Evolutionary conservation across 2,113 vertebrate genomes (phyloP), one percentile per base, ranked within the genome.

Genomic region (Lichenostomus cassidix): DNA sequence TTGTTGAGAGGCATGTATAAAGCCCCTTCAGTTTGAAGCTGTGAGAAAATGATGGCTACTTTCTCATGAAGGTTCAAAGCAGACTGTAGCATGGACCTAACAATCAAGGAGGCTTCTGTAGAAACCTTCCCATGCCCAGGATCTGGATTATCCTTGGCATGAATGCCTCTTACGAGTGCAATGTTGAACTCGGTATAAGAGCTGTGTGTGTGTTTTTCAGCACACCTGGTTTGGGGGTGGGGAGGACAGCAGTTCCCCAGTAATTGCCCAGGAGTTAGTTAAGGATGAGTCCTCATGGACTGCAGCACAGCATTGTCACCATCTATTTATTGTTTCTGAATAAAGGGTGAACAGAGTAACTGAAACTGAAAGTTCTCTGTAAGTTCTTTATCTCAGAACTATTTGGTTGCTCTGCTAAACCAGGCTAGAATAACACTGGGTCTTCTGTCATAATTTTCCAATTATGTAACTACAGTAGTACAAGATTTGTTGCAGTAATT

Each of bases 251-350:
- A 53, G 22, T 49, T 83, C 22, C 60, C 27, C 20, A 35, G 11
- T 58, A 52, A 31, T 7, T 63, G 25, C 39, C 28, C 12, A 9
- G 2, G 63, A 63, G 7, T 42, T 87, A 42, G 28, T 10, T 27
- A 42, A 42, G 41, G 37, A 13, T 9, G 2, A 28, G 35, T 52
- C 46, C 15, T 64, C 7, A 3, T 27, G 41, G 46, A 35, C 4
- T 24, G 37, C 31, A 74, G n/a, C 15, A 35, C 23, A 49, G 2
- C 1, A 3, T 47, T 13, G 12, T 4, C 13, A 39, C 13, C 3
- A 0, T 6, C 2, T 39, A 9, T 49, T 52, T 89, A 0, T 47
- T 31, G 39, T 39, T 39, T 39, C 39, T 39, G 39, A 39, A 0
- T 79, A 46, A 67, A 53, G 13, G 39, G 15, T 68, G 49, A 56